A percentile compares a stretch with the other conserved stretches of the same genome.
phyloP scores from a whole-genome alignment of 2,888 invertebrate genomes.

The Limnephilus rhombicus region DNA sequence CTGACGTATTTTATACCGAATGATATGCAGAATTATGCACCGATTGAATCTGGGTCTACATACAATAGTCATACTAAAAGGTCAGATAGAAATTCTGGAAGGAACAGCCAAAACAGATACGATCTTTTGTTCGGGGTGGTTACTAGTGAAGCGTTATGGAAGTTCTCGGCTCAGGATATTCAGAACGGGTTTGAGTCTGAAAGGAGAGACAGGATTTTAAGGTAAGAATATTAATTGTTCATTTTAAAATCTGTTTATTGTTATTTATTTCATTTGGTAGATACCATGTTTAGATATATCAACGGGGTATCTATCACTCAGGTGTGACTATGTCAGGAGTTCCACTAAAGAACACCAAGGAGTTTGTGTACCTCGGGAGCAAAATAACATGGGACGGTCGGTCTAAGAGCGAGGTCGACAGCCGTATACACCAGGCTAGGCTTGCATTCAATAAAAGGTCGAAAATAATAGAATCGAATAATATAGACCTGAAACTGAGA shows the following conservation, averaged over 20 bases:
- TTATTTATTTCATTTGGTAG: too few relatives aligned
- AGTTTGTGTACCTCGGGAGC: too few relatives aligned
- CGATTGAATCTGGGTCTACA: constrained; percentile 76
- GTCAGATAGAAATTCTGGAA: constrained; percentile 77
- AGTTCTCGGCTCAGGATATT: constrained; percentile 90
- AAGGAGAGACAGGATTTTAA: constrained; percentile 89
- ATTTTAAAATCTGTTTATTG: not conserved
- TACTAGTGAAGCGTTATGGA: constrained; percentile 94
- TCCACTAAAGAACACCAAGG: too few relatives aligned
- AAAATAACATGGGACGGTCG: too few relatives aligned
- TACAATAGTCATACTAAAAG: constrained; percentile 79
- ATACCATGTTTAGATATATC: too few relatives aligned
- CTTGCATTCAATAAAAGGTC: too few relatives aligned
- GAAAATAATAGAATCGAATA: too few relatives aligned
- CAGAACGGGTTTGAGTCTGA: constrained; percentile 93
- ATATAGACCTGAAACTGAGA: too few relatives aligned
- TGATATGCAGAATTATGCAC: constrained; percentile 81
- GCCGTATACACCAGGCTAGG: too few relatives aligned
- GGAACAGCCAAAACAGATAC: constrained; percentile 82
- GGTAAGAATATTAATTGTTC: constrained; percentile 68
- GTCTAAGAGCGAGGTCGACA: too few relatives aligned
- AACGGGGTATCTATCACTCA: too few relatives aligned
- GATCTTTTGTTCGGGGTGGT: constrained; percentile 95
- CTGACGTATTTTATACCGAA: constrained; percentile 84
- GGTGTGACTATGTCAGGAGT: too few relatives aligned